Evolutionary conservation across 2,888 invertebrate genomes (phyloP), one percentile per base, ranked within the genome.

Genomic region (Scaptomyza reducta): DNA sequence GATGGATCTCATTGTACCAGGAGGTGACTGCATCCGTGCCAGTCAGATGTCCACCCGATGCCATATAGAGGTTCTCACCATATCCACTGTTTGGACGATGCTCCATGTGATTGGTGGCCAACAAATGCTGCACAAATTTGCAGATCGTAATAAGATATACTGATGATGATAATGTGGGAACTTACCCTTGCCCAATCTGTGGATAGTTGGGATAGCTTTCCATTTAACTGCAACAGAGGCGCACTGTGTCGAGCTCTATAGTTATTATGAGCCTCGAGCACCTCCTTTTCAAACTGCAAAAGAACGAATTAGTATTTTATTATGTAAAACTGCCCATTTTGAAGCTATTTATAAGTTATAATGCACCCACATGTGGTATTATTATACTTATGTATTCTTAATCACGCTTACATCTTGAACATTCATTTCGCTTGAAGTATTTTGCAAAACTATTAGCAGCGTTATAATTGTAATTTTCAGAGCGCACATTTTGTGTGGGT

Each of bases 41-140:
- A 25, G 93, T 92, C 0, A 96, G 93, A 7, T 92, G 49, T 1
- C 94, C 95, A 45, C 95, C 95, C 93, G 95, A 95, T 79, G 95
- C 94, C 88, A 94, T 95, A 89, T 95, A 97, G 62, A 97, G 94
- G 88, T 97, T 97, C 90, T 97, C 97, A 0, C 97, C 97, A 86
- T 96, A 96, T 35, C 95, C 95, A 70, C 94, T 94, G 77, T 96
- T 95, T 40, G 95, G 94, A 56, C 96, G 94, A 89, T 97, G 97
- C 74, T 95, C 94, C 78, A 96, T 92, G 6, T 46, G 47, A 44
- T 95, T 95, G 41, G 93, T 93, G 0, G 95, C 95, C 49, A 81
- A 14, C 59, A 97, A 58, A 57, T 74, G 38, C 82, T 71, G n/a
- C 5, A 46, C 6, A 2, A 0, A 25, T 25, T 38, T 42, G 9